Evolutionary conservation across 2,888 invertebrate genomes (phyloP).

Genomic region (Melanophora roralis): DNA sequence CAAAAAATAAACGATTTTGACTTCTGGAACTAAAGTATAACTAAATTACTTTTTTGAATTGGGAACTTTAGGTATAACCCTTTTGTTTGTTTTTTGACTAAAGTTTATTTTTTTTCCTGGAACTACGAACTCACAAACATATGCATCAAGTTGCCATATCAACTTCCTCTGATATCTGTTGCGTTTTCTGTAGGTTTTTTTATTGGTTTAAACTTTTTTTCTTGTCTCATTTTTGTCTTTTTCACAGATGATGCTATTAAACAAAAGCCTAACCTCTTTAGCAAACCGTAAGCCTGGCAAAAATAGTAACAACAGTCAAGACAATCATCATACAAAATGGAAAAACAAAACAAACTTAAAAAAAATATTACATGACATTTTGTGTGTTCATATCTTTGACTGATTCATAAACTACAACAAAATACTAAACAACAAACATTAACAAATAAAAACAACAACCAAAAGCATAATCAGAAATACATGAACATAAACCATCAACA

Average conservation of each 20-base stretch:
- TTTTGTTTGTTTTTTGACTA: too few relatives aligned
- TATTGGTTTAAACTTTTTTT: background rate
- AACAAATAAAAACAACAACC: constrained; percentile 40
- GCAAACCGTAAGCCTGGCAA: constrained; percentile 45
- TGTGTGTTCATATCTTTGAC: constrained; percentile 60
- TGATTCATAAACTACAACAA: constrained; percentile 63
- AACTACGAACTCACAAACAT: background rate
- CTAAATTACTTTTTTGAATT: too few relatives aligned
- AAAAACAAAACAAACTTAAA: background rate
- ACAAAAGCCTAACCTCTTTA: constrained; percentile 50
- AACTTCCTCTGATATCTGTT: background rate
- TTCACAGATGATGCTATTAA: constrained; percentile 29
- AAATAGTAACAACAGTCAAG: constrained; percentile 30
- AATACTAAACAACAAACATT: constrained; percentile 53
- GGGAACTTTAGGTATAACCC: too few relatives aligned
- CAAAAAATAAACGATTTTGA: too few relatives aligned
- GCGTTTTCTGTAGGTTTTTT: background rate
- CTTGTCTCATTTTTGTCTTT: constrained; percentile 29
- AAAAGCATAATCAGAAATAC: constrained; percentile 51
- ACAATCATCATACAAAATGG: constrained; percentile 36
- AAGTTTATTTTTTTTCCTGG: too few relatives aligned
- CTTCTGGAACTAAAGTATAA: too few relatives aligned
- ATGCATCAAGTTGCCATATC: background rate
- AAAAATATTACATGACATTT: constrained; percentile 60
- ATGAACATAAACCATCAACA: constrained; percentile 35